These are phyloP conservation scores for Bellardia pandia DNA, from an alignment of 2,888 invertebrate genomes.

Conservation along the genomic window DNA sequence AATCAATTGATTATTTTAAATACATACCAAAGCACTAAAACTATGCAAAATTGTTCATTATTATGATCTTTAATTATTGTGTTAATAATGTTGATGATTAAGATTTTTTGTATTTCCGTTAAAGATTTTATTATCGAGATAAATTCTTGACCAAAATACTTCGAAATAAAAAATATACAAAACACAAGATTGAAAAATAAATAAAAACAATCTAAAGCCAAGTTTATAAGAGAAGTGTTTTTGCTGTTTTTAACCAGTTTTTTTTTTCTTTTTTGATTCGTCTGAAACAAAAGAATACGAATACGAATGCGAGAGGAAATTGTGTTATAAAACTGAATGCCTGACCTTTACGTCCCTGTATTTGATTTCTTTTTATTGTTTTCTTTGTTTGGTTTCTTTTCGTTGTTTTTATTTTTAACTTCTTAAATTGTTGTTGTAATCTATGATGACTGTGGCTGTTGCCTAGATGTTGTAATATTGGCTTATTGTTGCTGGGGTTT, in stretches of 20 bases:
- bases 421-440: conserved; percentile 38
- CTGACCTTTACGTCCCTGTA: conserved; percentile 71
- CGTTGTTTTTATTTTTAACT: conserved; percentile 30
- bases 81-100: conserved; percentile 15
- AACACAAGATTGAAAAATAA: background rate
- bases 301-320: background rate
- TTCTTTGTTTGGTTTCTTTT: conserved; percentile 51
- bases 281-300: conserved; percentile 30
- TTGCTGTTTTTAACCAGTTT: conserved; percentile 57
- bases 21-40: background rate
- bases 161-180: background rate
- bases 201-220: conserved; percentile 31
- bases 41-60: conserved; percentile 25
- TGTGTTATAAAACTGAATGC: conserved; percentile 11
- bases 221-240: conserved; percentile 16
- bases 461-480: conserved; percentile 50
- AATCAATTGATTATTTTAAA: background rate
- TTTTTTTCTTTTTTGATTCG: background rate
- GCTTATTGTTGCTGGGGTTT: conserved; percentile 16
- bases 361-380: conserved; percentile 17
- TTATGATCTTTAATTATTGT: background rate
- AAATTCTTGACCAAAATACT: conserved; percentile 60
- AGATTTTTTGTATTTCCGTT: conserved; percentile 51
- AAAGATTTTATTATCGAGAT: conserved; percentile 39
- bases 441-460: conserved; percentile 27